A percentile compares a stretch with the other conserved stretches of the same genome.
Evolutionary conservation across 2,797 vertebrate species (phyloP).

Genomic region (Rhinogobio ventralis): DNA sequence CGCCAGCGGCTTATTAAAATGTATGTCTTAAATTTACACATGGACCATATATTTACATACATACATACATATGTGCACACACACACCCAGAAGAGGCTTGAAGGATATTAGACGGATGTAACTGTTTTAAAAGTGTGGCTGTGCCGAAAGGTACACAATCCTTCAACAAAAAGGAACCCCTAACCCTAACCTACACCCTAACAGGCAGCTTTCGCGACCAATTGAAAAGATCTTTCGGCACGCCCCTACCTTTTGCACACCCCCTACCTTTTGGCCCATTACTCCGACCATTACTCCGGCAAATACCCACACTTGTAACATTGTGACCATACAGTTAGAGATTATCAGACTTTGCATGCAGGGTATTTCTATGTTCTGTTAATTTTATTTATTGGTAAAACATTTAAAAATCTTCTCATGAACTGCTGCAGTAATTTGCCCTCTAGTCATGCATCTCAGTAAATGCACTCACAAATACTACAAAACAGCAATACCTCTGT

Average conservation of each 20-base stretch:
- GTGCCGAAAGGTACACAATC: not conserved
- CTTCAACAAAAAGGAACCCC: not conserved
- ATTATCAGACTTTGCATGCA: not conserved
- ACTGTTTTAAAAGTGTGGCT: not conserved
- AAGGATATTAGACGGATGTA: not conserved
- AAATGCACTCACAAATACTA: not conserved
- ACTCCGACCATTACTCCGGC: not conserved
- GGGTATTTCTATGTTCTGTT: not conserved
- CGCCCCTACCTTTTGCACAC: not conserved
- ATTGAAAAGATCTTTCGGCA: not conserved
- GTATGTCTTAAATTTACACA: conserved; percentile 39
- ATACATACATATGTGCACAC: conserved; percentile 7
- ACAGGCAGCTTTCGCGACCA: not conserved
- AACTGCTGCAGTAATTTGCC: not conserved
- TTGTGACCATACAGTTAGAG: not conserved
- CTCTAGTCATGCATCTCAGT: not conserved
- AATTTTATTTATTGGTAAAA: not conserved
- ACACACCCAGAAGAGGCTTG: not conserved
- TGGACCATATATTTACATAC: conserved; percentile 28
- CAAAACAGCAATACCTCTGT: not conserved
- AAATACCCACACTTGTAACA: not conserved
- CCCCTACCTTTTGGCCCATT: not conserved
- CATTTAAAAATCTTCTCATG: not conserved
- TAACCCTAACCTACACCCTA: not conserved
- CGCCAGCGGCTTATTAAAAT: not conserved